Conservation (phyloP, 2,797 vertebrate species). For the Urocyon cinereoargenteus region DNA sequence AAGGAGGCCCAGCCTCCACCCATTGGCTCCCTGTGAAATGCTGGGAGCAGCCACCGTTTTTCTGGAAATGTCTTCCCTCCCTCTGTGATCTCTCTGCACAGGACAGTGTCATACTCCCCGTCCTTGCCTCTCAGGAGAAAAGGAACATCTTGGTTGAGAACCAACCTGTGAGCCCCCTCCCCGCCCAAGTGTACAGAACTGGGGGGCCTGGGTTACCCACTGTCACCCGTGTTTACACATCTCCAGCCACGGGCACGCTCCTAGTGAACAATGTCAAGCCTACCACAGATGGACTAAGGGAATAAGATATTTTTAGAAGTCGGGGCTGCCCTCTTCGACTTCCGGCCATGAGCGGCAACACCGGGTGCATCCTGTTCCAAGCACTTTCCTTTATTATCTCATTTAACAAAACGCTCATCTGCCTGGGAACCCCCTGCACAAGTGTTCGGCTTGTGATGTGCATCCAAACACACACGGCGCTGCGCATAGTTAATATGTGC, state of each 20-base stretch:
- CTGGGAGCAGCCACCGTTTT: not conserved
- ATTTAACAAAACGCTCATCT: not conserved
- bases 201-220: no score
- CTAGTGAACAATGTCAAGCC: not conserved
- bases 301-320: not conserved
- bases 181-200: not conserved
- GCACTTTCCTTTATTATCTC: not conserved
- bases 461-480: not conserved
- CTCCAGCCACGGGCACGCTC: accelerated
- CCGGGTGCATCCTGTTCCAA: not conserved
- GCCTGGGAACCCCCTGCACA: not conserved
- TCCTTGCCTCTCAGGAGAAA: not conserved
- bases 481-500: constrained; percentile 15
- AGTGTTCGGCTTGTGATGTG: not conserved
- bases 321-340: not conserved
- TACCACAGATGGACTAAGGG: no score
- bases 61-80: not conserved
- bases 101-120: not conserved
- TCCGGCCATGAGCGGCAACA: not conserved
- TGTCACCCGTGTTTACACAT: not conserved
- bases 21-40: not conserved
- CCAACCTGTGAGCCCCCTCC: not conserved
- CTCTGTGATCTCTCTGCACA: not conserved
- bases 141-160: not conserved
- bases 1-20: not conserved